These are phyloP conservation scores for Bombus waltoni DNA, from an alignment of 1,140 invertebrate genomes.

Conservation along the genomic window DNA sequence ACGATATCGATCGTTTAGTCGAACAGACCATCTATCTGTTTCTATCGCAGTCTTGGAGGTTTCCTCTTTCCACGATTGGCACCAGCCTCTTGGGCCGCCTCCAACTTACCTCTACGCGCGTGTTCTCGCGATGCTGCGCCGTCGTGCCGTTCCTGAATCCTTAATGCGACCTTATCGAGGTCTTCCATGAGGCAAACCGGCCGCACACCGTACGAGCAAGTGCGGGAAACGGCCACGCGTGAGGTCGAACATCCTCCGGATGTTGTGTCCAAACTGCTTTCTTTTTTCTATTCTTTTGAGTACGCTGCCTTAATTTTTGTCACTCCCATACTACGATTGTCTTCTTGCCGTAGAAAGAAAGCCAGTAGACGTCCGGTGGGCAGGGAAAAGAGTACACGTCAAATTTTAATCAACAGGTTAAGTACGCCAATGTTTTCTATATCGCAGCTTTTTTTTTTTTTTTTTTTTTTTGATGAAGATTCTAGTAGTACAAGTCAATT, in stretches of 20 bases:
- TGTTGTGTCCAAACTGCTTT: not conserved
- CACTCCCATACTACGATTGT: not conserved
- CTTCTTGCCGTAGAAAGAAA: too few species aligned
- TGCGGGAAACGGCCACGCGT: constrained; percentile 9
- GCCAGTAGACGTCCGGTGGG: too few species aligned
- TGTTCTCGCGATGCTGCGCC: constrained; percentile 23
- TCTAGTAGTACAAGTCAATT: too few species aligned
- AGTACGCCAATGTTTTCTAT: too few species aligned
- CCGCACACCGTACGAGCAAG: constrained; percentile 26
- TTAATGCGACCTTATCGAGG: constrained; percentile 50
- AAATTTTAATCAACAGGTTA: too few species aligned
- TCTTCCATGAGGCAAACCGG: constrained; percentile 23
- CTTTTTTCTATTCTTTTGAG: not conserved
- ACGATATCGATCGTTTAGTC: constrained; percentile 32
- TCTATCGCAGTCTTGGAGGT: not conserved
- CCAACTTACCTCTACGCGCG: constrained; percentile 32
- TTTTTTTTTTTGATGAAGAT: too few species aligned
- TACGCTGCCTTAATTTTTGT: not conserved
- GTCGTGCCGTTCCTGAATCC: constrained; percentile 42
- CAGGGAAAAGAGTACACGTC: not conserved
- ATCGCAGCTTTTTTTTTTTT: too few species aligned
- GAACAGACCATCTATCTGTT: constrained; percentile 27
- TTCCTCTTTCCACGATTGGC: constrained; percentile 30
- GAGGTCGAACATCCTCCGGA: constrained; percentile 2
- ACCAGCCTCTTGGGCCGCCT: constrained; percentile 31